Percentiles rank a stretch among this genome's conserved stretches.
phyloP scores from a whole-genome alignment of 2,113 vertebrate genomes.

The Cyanoramphus novaezelandiae region DNA sequence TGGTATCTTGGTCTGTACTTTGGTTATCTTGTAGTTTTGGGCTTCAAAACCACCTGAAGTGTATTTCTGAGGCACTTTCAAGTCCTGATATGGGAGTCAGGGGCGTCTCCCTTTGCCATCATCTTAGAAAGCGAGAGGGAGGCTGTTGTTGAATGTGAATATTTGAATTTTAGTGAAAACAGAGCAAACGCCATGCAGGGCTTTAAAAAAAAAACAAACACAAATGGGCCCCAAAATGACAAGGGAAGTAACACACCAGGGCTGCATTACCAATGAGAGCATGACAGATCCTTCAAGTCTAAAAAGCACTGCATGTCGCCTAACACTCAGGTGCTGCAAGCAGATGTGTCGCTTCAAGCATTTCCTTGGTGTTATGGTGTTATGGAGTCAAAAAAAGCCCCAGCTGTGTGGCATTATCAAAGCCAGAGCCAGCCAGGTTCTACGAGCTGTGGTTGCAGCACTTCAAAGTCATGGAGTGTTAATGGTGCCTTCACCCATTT shows the following conservation, averaged over 20 bases:
- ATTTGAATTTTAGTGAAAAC: neutral
- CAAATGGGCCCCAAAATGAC: neutral
- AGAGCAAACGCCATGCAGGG: neutral
- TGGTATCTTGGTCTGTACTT: neutral
- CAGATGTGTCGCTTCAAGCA: accelerated
- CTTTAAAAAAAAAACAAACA: neutral
- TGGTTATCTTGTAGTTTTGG: neutral
- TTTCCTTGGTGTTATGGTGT: neutral
- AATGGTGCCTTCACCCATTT: accelerated
- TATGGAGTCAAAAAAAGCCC: neutral
- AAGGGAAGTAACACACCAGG: neutral
- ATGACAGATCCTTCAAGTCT: neutral
- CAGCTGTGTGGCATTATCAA: neutral
- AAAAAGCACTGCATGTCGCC: accelerated
- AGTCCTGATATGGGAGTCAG: neutral
- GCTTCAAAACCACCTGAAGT: neutral
- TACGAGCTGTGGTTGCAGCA: neutral
- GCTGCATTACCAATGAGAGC: neutral
- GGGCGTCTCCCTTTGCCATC: neutral
- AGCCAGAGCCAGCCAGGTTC: neutral
- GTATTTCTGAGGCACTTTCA: neutral
- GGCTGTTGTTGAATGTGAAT: neutral
- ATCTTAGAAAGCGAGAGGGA: accelerated
- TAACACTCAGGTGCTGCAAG: neutral
- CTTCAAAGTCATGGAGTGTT: neutral